A percentile compares a stretch with the other conserved stretches of the same genome.
These are phyloP conservation scores for Drosophila neonasuta DNA, from an alignment of 2,888 invertebrate species.

Conservation along the genomic window DNA sequence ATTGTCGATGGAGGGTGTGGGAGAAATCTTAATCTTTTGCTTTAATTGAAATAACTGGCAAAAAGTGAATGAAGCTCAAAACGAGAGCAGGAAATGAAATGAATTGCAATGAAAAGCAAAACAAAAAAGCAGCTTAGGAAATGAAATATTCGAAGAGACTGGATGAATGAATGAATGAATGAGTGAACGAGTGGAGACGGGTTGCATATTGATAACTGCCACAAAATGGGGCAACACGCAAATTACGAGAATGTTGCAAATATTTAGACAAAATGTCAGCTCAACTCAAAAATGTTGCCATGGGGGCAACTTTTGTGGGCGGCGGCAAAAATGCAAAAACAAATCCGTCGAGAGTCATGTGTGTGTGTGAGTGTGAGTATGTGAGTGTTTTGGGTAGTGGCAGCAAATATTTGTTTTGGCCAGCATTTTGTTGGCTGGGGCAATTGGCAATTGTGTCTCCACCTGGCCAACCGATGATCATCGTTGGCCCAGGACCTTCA, in stretches of 20 bases:
- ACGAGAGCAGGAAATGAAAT: conserved; percentile 12
- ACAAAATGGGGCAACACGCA: conserved; percentile 26
- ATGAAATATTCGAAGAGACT: conserved; percentile 11
- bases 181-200: background rate
- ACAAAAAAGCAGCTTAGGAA: conserved; percentile 9
- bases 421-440: conserved; percentile 7
- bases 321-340: background rate
- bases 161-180: background rate
- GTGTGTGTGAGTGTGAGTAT: conserved; percentile 4
- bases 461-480: conserved; percentile 28
- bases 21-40: conserved; percentile 1
- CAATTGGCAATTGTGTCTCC: conserved; percentile 7
- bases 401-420: conserved; percentile 21
- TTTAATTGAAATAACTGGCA: conserved; percentile 2
- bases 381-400: conserved; percentile 9
- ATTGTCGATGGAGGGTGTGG: background rate
- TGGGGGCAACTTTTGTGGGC: background rate
- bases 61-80: background rate
- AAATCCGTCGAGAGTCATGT: background rate
- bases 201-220: conserved; percentile 27
- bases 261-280: conserved; percentile 35
- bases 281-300: conserved; percentile 2
- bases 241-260: conserved; percentile 31
- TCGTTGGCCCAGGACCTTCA: conserved; percentile 27
- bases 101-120: conserved; percentile 1